Conservation (phyloP, 2,888 invertebrate genomes). For the Lamproptera curius region DNA sequence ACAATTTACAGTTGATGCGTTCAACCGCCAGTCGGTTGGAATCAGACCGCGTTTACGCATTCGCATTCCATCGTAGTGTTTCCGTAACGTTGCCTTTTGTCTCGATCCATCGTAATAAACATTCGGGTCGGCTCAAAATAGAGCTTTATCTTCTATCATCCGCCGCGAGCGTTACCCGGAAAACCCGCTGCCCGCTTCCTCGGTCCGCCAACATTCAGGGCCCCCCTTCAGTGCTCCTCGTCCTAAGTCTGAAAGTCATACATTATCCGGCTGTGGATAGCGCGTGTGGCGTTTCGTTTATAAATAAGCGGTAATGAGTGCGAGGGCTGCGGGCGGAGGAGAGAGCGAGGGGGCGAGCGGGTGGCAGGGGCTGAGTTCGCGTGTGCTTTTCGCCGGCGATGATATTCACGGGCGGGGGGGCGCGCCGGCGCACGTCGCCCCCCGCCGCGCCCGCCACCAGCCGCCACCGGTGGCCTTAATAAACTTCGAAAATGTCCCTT, state of each 20-base stretch:
- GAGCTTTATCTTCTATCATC: slow-evolving; percentile 38
- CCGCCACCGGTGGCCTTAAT: no score
- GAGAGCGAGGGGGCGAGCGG: slow-evolving; percentile 28
- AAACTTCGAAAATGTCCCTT: no score
- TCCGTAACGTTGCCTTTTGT: slow-evolving; percentile 33
- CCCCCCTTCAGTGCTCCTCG: slow-evolving; percentile 70
- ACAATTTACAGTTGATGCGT: slow-evolving; percentile 1
- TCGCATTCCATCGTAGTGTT: slow-evolving; percentile 11
- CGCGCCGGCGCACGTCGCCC: slow-evolving; percentile 71
- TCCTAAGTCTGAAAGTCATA: slow-evolving; percentile 76
- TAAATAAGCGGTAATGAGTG: slow-evolving; percentile 58
- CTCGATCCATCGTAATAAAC: slow-evolving; percentile 42
- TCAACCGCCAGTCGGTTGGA: background rate
- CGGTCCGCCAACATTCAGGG: slow-evolving; percentile 59
- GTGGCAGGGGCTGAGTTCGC: slow-evolving; percentile 35
- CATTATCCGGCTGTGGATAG: slow-evolving; percentile 72
- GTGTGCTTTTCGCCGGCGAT: slow-evolving; percentile 44
- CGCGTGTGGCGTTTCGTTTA: slow-evolving; percentile 73
- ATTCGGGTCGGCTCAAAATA: slow-evolving; percentile 49
- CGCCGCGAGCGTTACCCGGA: slow-evolving; percentile 24
- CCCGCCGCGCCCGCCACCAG: slow-evolving; percentile 45
- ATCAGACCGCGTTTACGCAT: background rate
- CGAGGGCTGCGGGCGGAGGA: slow-evolving; percentile 32
- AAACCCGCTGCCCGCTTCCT: no score
- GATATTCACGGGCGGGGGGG: slow-evolving; percentile 77